Percentiles rank a stretch among this genome's conserved stretches.
Conservation (phyloP, 2,888 invertebrate genomes). For the Caenorhabditis auriculariae region DNA sequence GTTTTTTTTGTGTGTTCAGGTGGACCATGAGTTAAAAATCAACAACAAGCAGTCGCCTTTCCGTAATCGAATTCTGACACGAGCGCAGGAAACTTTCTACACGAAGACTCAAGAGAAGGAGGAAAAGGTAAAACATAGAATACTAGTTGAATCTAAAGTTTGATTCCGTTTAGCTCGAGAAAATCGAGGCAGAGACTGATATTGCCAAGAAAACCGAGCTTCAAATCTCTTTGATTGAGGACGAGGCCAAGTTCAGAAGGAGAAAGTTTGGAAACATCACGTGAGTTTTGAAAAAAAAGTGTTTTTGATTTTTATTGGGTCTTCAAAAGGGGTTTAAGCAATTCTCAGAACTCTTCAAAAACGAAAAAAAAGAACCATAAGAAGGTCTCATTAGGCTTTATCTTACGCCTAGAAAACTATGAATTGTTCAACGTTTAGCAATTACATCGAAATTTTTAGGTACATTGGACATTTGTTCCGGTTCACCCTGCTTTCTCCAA, state of each 20-base stretch:
- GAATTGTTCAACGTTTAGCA: background rate
- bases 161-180: constrained; percentile 9
- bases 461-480: constrained; percentile 54
- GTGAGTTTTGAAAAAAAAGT: too few species aligned
- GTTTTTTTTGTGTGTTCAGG: constrained; percentile 6
- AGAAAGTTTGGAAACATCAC: constrained; percentile 56
- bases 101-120: constrained; percentile 18
- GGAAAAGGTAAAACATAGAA: constrained; percentile 6
- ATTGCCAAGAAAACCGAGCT: constrained; percentile 35
- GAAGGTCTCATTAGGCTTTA: too few species aligned
- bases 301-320: background rate
- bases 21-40: constrained; percentile 19
- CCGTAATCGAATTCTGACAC: constrained; percentile 37
- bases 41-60: constrained; percentile 20
- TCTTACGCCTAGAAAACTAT: too few species aligned
- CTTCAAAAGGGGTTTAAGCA: too few species aligned
- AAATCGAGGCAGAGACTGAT: constrained; percentile 42
- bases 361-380: too few species aligned
- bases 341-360: too few species aligned
- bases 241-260: constrained; percentile 38
- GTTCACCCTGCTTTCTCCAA: constrained; percentile 32
- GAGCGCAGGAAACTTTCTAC: constrained; percentile 38
- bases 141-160: background rate
- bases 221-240: constrained; percentile 19
- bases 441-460: constrained; percentile 17